Base-by-base conservation (phyloP, 1,140 invertebrate genomes). In the Mylabris phalerata region DNA sequence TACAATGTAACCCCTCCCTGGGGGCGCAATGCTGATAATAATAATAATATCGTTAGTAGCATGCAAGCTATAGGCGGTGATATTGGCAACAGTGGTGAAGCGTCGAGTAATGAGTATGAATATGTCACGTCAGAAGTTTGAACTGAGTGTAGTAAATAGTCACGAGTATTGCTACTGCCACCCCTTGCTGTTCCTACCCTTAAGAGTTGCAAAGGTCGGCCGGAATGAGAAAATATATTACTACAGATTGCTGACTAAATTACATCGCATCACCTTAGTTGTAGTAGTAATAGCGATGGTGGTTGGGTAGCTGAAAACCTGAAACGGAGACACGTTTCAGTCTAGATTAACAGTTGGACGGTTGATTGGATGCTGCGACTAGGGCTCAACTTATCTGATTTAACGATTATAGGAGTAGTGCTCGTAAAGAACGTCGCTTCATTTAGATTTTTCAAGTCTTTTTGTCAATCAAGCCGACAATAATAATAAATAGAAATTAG, bases 91-190 rank as follows among this genome's bases (percentile, higher is more conserved):
- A 19, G 32, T 32, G 68, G 67, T 67, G 68, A 71, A 71, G 67
- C 64, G 63, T 65, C 62, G 67, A 70, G 64, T 71, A 71, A 71
- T 71, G 67, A 71, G 65, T 65, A 66, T 67, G 70, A 70, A 71
- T 71, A 71, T 63, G 65, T 71, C 68, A 71, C 63, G 70, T 71
- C 66, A 65, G 60, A 56, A 62, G 32, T 61, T 65, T 60, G 62
- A 68, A 69, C 65, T 65, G 52, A 42, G 55, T 60, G 65, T 58
- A 65, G 67, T 71, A 70, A 71, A 70, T 71, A 69, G 51, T 52
- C 55, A 55, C 60, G 52, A 65, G 50, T 62, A 57, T 48, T 50
- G 27, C 47, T 46, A 7, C 45, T 13, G 51, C 60, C 44, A 57
- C 60, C 60, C 32, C 7, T 7, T 2, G 32, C 19, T 19, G 19